Evolutionary conservation across 64 coral and sea anemone species (phyloP).

Genomic region (Platygyra sinensis): DNA sequence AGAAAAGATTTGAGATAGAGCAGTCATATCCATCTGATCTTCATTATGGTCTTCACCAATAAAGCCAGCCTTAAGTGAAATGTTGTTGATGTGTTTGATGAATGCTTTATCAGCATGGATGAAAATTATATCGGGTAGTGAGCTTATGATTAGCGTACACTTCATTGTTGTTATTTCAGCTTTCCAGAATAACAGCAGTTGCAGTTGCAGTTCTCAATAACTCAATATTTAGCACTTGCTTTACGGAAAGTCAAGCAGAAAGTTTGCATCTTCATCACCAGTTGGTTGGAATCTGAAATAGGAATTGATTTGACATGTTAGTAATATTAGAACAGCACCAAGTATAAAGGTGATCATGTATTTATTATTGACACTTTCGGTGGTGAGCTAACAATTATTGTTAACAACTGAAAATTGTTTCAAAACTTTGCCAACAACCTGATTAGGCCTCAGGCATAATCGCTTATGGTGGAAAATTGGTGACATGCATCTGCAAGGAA

Average conservation of each 20-base stretch:
- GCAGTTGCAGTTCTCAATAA: neutral
- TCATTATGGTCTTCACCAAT: conserved; percentile 40
- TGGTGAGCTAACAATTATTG: too few relatives aligned
- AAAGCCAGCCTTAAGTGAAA: conserved; percentile 57
- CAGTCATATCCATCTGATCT: conserved; percentile 75
- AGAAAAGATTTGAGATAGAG: conserved; percentile 75
- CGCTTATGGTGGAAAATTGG: too few relatives aligned
- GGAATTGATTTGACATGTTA: neutral
- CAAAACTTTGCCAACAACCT: too few relatives aligned
- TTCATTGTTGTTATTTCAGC: conserved; percentile 62
- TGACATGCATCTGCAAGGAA: too few relatives aligned
- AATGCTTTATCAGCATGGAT: conserved; percentile 91
- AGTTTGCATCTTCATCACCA: neutral
- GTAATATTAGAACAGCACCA: too few relatives aligned
- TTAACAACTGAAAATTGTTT: too few relatives aligned
- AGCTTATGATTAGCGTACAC: conserved; percentile 73
- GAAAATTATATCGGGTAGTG: conserved; percentile 92
- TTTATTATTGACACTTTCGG: too few relatives aligned
- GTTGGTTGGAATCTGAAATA: neutral
- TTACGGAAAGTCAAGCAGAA: neutral
- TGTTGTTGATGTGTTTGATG: conserved; percentile 74
- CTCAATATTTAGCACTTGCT: neutral
- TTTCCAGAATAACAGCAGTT: neutral
- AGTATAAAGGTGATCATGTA: too few relatives aligned
- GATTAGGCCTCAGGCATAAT: too few relatives aligned